Conservation (phyloP, 2,888 invertebrate species). For the Chalcosyrphus nemorum region DNA sequence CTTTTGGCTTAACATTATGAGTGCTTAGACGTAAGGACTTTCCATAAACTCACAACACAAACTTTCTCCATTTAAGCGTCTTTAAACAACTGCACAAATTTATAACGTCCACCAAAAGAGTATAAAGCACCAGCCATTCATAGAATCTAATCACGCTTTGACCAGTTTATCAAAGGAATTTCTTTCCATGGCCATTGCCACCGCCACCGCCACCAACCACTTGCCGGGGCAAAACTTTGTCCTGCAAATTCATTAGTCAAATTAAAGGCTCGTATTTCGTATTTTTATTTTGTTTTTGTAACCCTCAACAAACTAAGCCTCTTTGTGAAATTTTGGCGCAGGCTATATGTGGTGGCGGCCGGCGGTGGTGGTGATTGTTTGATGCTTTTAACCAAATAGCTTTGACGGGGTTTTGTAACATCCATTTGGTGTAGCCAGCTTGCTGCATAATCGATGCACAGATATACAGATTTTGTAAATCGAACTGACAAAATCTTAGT, state of each 20-base stretch:
- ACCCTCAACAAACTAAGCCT: not conserved
- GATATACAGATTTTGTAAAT: constrained; percentile 13
- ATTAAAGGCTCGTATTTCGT: constrained; percentile 11
- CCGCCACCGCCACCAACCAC: not conserved
- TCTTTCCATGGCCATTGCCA: not conserved
- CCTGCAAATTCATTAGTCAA: constrained; percentile 45
- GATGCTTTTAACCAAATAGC: not conserved
- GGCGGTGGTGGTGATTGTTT: not conserved
- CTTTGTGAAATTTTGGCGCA: constrained; percentile 17
- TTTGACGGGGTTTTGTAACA: not conserved
- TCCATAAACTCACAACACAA: not conserved
- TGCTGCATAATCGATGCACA: not conserved
- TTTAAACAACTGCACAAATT: not conserved
- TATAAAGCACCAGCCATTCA: not conserved
- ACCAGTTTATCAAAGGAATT: constrained; percentile 33
- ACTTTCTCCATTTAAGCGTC: not conserved
- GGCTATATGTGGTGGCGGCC: not conserved
- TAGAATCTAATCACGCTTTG: constrained; percentile 12
- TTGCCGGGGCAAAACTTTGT: not conserved
- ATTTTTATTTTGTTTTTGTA: not conserved
- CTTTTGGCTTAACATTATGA: too few species aligned
- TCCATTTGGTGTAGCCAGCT: not conserved
- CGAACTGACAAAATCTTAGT: constrained; percentile 28
- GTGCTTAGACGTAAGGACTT: too few species aligned
- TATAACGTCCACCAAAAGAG: not conserved